These are phyloP conservation scores for Omphaloscelis lunosa DNA, from an alignment of 2,888 invertebrate genomes.

Conservation along the genomic window DNA sequence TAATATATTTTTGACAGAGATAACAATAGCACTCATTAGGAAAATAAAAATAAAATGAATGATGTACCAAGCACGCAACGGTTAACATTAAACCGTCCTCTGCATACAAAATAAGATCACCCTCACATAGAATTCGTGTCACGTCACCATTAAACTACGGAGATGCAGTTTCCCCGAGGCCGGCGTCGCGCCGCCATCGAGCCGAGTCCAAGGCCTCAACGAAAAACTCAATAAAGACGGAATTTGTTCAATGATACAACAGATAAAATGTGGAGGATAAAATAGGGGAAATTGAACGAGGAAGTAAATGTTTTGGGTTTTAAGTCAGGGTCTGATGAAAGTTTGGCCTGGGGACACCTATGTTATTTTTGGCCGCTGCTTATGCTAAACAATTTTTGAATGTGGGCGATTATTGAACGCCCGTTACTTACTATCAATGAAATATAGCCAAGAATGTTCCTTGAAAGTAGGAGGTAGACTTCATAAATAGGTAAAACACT, in stretches of 20 bases:
- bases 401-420: background rate
- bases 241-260: constrained; percentile 34
- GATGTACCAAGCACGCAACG: background rate
- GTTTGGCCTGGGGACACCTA: background rate
- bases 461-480: background rate
- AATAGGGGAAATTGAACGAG: background rate
- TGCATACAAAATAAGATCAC: constrained; percentile 18
- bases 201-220: constrained; percentile 36
- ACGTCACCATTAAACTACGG: constrained; percentile 39
- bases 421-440: too few species aligned
- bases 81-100: constrained; percentile 12
- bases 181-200: constrained; percentile 31
- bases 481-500: background rate
- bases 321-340: background rate
- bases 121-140: constrained; percentile 31
- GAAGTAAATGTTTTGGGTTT: constrained; percentile 1
- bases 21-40: too few species aligned
- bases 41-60: too few species aligned
- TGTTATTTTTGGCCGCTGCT: background rate
- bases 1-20: too few species aligned
- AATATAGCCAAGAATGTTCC: background rate
- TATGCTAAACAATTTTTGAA: background rate
- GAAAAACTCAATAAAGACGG: constrained; percentile 41
- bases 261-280: constrained; percentile 19
- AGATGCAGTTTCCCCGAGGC: constrained; percentile 57